Percentiles rank a stretch among this genome's conserved stretches.
Conservation (phyloP, 2,797 vertebrate genomes). For the Clarias fuscus region DNA sequence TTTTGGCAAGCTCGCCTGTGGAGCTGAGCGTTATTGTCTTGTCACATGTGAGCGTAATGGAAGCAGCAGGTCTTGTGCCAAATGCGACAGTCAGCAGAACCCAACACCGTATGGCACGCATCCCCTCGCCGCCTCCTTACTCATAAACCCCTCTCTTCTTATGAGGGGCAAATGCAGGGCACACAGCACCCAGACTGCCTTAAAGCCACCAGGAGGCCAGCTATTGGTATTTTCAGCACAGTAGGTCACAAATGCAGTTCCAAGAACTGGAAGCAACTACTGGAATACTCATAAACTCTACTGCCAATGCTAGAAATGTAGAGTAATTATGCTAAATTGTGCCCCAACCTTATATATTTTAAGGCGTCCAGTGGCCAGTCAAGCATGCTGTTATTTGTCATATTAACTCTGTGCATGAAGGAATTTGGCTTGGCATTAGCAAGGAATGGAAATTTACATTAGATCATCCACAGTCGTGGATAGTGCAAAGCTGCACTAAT, state of each 20-base stretch:
- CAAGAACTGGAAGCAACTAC: constrained; percentile 46
- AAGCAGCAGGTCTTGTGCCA: constrained; percentile 59
- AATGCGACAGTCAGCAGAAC: constrained; percentile 57
- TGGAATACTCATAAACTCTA: constrained; percentile 54
- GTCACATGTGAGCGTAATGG: constrained; percentile 64
- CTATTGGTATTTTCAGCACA: constrained; percentile 48
- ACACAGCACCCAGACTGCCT: constrained; percentile 42
- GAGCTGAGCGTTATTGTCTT: constrained; percentile 54
- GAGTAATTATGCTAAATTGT: constrained; percentile 64
- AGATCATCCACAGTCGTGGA: constrained; percentile 58
- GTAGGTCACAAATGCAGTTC: constrained; percentile 44
- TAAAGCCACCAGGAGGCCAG: constrained; percentile 45
- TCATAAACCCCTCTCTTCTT: constrained; percentile 22
- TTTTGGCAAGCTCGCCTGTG: constrained; percentile 51
- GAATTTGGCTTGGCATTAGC: constrained; percentile 57
- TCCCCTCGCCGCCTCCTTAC: constrained; percentile 30
- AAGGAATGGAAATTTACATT: constrained; percentile 68
- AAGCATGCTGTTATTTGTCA: constrained; percentile 65
- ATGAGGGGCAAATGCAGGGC: constrained; percentile 48
- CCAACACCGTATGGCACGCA: constrained; percentile 45
- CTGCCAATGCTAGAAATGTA: constrained; percentile 49
- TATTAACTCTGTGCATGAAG: constrained; percentile 38
- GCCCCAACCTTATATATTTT: constrained; percentile 61
- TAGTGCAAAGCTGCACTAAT: constrained; percentile 18
- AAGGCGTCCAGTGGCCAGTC: constrained; percentile 69